Evolutionary conservation across 2,113 vertebrate species (phyloP), one percentile per base, ranked within the genome.

Genomic region (Ameiurus melas): DNA sequence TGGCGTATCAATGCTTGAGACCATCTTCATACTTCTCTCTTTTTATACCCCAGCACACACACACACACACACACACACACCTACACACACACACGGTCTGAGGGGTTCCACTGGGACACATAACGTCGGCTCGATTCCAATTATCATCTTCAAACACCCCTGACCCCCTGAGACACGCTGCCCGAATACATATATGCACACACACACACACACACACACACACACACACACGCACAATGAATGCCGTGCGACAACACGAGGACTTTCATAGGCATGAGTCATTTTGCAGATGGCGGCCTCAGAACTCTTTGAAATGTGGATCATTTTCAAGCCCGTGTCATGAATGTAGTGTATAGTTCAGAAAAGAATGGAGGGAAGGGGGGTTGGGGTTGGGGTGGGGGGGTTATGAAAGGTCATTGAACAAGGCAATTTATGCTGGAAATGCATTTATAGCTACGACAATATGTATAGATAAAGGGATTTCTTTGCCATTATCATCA

Each of bases 81-180:
- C 93, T 91, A 92, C 64, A 68, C 64, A 43, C 87, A 78, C 83
- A 71, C 85, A 70, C 85, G 36, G 30, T 2, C 86, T 92, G 89
- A 87, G 90, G 53, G 91, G 39, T 30, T 19, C 43, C 83, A 85
- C 51, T 82, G 68, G 86, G 62, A 85, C 86, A 78, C 85, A 85
- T 66, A 90, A 20, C 58, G 90, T 87, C 82, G 19, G 83, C 88
- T 77, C 86, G 81, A 25, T 91, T 93, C 91, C 92, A 94, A 95
- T 95, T 94, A 95, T 92, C 92, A 87, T 88, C 90, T 93, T 88
- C 92, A 95, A 95, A 96, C 92, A 94, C 82, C 27, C 13, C 33
- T 83, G 89, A 92, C 81, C 87, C 87, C 86, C 53, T 16, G 22
- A 4, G 77, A 75, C 86, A 91, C 20, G 25, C 10, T 10, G 5